Conservation (phyloP, 37 sponge, comb jelly and placozoan genomes). For the Halisarca cf. caerulea region DNA sequence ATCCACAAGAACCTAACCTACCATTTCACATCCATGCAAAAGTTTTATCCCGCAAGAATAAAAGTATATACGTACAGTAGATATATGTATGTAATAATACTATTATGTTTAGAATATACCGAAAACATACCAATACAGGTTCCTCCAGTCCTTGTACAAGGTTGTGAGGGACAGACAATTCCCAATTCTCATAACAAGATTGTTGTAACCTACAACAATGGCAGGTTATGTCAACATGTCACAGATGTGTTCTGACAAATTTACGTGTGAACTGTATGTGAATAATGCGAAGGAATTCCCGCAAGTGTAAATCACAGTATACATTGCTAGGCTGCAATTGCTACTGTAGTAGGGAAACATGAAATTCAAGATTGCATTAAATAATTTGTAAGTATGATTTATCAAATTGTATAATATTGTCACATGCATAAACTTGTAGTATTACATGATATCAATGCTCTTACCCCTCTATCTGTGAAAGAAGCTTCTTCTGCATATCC, state of each 20-base stretch:
- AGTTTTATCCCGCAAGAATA: too few species aligned
- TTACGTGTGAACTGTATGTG: background rate
- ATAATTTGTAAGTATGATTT: too few species aligned
- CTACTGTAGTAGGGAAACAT: too few species aligned
- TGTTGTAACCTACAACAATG: background rate
- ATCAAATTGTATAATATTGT: too few species aligned
- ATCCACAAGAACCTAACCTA: too few species aligned
- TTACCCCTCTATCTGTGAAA: conserved; percentile 33
- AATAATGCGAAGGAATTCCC: background rate
- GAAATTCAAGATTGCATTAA: too few species aligned
- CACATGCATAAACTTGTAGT: too few species aligned
- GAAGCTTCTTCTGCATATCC: conserved; percentile 35
- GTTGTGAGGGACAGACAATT: conserved; percentile 12
- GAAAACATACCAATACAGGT: conserved; percentile 45
- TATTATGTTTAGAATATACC: background rate
- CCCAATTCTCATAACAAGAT: conserved; percentile 25
- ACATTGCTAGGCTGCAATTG: background rate
- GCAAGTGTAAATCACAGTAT: background rate
- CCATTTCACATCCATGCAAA: too few species aligned
- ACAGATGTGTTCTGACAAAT: background rate
- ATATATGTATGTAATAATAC: background rate
- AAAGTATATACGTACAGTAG: too few species aligned
- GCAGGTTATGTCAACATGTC: too few species aligned
- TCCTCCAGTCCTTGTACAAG: conserved; percentile 34
- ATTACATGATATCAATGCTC: too few species aligned